Evolutionary conservation across 2,113 vertebrate genomes (phyloP), one percentile per base, ranked within the genome.

Genomic region (Corythaeola cristata): DNA sequence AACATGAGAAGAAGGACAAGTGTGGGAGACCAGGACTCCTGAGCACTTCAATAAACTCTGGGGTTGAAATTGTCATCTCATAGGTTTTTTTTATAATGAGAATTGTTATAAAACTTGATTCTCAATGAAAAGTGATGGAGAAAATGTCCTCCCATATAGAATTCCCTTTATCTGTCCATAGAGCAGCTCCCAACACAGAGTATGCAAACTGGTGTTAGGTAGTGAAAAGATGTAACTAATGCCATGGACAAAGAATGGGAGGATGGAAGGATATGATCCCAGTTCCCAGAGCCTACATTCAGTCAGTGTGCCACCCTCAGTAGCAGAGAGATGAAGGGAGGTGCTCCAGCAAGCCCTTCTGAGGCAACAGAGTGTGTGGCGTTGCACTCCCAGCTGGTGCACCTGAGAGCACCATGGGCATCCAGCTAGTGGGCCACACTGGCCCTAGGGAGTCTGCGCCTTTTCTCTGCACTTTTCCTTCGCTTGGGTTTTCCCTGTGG

Each of bases 321-420:
- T 9, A 56, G 26, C 26, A 71, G 30, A 45, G 53, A 77, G 8
- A 4, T 27, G 30, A 85, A 49, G 78, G 15, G 13, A 74, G 6
- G 12, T 60, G 35, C 17, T 67, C 23, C 47, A 58, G 15, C 2
- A 12, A 58, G 22, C 24, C 9, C 41, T 41, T 78, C 11, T 28
- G 56, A 35, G 37, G 33, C 20, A 71, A 56, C 1, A 12, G 5
- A 17, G 12, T 73, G 7, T 10, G 6, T 2, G 16, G 15, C 13
- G 16, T 33, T 28, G 19, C 56, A 7, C 20, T 69, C 12, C 35
- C 30, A 23, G 32, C 15, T 32, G 11, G 19, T 50, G 28, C 12
- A 45, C 22, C 32, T 26, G 32, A 39, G 10, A 68, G 3, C 37
- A 39, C 4, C 53, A 45, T 0, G 1, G 18, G 4, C 28, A 69